Conservation (phyloP, 2,888 invertebrate genomes). For the Lysandra coridon region DNA sequence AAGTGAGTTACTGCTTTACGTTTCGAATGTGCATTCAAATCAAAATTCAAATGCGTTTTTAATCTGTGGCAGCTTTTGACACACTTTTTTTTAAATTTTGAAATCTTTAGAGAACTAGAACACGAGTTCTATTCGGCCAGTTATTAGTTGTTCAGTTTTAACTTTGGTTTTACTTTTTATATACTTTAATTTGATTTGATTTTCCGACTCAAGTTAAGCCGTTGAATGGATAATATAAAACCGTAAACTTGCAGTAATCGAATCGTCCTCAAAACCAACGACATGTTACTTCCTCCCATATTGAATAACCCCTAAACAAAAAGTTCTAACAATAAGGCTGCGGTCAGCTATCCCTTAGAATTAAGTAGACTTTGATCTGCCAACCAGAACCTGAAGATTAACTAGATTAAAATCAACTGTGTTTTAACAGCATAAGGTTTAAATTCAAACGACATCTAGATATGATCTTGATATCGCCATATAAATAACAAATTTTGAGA, state of each 20-base stretch:
- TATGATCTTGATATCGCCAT: conserved; percentile 39
- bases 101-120: background rate
- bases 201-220: background rate
- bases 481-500: conserved; percentile 31
- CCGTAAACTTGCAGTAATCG: conserved; percentile 51
- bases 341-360: conserved; percentile 58
- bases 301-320: conserved; percentile 55
- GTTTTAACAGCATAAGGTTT: background rate
- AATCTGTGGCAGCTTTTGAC: background rate
- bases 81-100: background rate
- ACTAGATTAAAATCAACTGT: conserved; percentile 32
- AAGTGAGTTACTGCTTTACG: background rate
- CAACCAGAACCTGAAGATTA: conserved; percentile 55
- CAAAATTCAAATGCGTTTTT: background rate
- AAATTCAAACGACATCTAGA: conserved; percentile 31
- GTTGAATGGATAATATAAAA: background rate
- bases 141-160: background rate
- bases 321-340: conserved; percentile 62
- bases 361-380: conserved; percentile 50
- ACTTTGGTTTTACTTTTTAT: too few species aligned
- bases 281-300: conserved; percentile 63
- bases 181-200: background rate
- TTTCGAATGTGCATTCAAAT: conserved; percentile 2
- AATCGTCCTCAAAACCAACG: conserved; percentile 65
- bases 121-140: background rate